Evolutionary conservation across 2,113 vertebrate species (phyloP), one percentile per base, ranked within the genome.

Genomic region (human (Homo sapiens)): DNA sequence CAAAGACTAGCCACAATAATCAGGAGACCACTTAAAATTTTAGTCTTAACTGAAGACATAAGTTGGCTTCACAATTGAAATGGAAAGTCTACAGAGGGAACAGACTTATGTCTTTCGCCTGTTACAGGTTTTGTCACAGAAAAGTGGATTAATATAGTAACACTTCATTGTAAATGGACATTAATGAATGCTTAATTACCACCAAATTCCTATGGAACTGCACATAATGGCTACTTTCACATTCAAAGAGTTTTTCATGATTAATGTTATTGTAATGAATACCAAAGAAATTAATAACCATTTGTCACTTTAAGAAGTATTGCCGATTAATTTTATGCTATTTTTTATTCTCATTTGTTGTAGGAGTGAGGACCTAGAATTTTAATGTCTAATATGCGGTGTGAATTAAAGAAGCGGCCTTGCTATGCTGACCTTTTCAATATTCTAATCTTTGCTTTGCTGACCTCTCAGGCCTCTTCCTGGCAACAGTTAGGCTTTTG

Each of bases 211-310:
- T 97, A 59, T 80, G 52, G 92, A 98, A 98, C 89, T 96, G 43
- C 94, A 95, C 91, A 93, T 97, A 98, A 92, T 70, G 97, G 94
- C 95, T 96, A 96, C 50, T 93, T 86, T 85, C 85, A 97, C 64
- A 97, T 97, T 97, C 98, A 98, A 98, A 96, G 96, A 88, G 72
- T 96, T 98, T 98, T 80, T 70, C 30, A 93, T 98, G 98, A 99
- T 98, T 98, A 98, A 99, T 98, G 97, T 95, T 98, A 97, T 98
- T 97, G 92, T 97, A 98, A 98, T 93, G 95, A 98, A 97, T 97
- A 97, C 73, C 72, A 97, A 98, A 98, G 78, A 98, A 98, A 98
- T 98, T 98, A 98, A 98, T 98, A 98, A 93, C 94, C 89, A 88
- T 98, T 98, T 98, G 98, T 98, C 98, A 98, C 95, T 98, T 98